Base-by-base conservation (phyloP, 2,113 vertebrate species). In the Hydrolagus affinis region DNA sequence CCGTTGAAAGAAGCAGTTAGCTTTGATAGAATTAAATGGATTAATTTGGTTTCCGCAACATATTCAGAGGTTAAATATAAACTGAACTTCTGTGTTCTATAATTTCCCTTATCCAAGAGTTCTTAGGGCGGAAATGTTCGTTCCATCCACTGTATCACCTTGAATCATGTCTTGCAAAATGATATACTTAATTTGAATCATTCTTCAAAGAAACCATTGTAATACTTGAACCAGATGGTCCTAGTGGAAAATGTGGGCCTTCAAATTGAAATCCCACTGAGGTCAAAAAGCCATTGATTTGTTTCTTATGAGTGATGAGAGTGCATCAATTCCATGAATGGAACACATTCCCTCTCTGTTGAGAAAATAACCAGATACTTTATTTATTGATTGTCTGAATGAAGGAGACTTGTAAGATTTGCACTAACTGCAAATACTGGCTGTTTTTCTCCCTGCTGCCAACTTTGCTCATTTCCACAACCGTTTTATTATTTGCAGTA, bases 21-120 rank as follows among this genome's bases (percentile, higher is more conserved):
- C 25, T 66, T 68, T 32, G 15, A 68, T 19, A 28, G 1, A 83
- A 68, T 64, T 23, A 28, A 83, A 64, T 83, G 30, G 8, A 64
- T 68, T 66, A 28, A 83, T 83, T 66, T 30, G 19, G 25, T 19
- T 19, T 28, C n/a, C n/a, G 9, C 88, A 88, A 87, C 85, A 85
- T 86, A 87, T 88, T 90, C 89, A 88, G 89, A 90, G 88, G 83
- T 73, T 89, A 89, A 89, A 87, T 89, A 89, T 88, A 87, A 87
- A 87, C 23, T 75, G 80, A 87, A 88, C 64, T 80, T 83, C 62
- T 17, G 23, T 28, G 17, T 83, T 66, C 25, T 30, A 21, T 83
- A 83, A 11, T 66, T n/a, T 64, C 60, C 21, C 12, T 7, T 62
- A 23, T 25, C 23, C 59, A 28, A 60, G n/a, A 62, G 14, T 19